phyloP scores from a whole-genome alignment of 2,888 invertebrate genomes.

The Elysia crispata region DNA sequence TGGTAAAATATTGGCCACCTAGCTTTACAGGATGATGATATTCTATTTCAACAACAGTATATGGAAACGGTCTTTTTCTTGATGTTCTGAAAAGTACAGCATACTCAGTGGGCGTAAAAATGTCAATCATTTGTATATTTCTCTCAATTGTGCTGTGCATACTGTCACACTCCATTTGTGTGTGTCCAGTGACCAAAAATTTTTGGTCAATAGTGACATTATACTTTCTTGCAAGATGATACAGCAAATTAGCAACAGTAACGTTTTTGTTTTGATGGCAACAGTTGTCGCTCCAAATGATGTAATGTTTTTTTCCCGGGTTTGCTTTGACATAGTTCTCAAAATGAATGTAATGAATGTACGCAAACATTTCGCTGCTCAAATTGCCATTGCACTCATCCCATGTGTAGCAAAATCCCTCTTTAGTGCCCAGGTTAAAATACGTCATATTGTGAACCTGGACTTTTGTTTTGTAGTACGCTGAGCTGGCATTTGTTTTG shows the following conservation, averaged over 20 bases:
- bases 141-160: constrained; percentile 44
- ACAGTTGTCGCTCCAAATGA: constrained; percentile 42
- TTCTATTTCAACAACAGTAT: not conserved
- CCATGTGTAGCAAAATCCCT: constrained; percentile 24
- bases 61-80: constrained; percentile 6
- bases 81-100: not conserved
- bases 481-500: constrained; percentile 9
- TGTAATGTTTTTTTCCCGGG: not conserved
- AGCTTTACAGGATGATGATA: constrained; percentile 1
- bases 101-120: constrained; percentile 3
- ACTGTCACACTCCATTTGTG: constrained; percentile 45
- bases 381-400: constrained; percentile 11
- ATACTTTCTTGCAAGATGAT: constrained; percentile 26
- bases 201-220: constrained; percentile 43
- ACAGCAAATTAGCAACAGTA: constrained; percentile 20
- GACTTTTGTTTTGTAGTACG: constrained; percentile 31
- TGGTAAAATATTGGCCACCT: not conserved
- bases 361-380: constrained; percentile 14
- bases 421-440: not conserved
- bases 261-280: constrained; percentile 36
- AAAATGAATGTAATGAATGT: not conserved
- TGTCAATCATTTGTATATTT: constrained; percentile 14
- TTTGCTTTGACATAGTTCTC: constrained; percentile 2
- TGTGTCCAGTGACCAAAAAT: constrained; percentile 38
- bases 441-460: constrained; percentile 20